Base-by-base conservation (phyloP, 2,797 vertebrate species). In the Intellagama lesueurii region DNA sequence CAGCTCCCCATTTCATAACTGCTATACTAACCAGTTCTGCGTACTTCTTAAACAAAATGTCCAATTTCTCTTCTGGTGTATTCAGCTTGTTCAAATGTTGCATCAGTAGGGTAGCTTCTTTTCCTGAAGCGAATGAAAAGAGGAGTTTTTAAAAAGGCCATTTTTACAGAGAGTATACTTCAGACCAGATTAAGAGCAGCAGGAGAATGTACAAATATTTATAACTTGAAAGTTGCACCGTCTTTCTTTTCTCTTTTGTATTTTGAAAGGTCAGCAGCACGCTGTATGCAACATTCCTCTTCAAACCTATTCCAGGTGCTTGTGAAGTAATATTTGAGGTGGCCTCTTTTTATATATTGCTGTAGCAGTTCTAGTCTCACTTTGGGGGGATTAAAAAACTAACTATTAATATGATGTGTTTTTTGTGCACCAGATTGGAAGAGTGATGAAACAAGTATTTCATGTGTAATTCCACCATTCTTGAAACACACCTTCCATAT, bases 41-140 rank as follows among this genome's bases (percentile, higher is more conserved):
- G 40, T 98, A 98, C 93, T 98, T 99, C 95, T 97, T 98, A 91
- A 98, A 95, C 92, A 99, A 93, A 44, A 97, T 94, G 22, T 98
- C 97, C 89, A 99, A 93, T 94, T 98, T 98, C 90, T 98, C 97
- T 91, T 98, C 98, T 12, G 98, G 95, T 30, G 98, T 97, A 26
- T 93, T 95, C 85, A 98, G 81, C 87, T 97, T 97, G 86, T 96
- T 98, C 95, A 99, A 94, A 90, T 95, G 98, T 96, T 98, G 97
- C 96, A 98, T 96, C 90, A 99, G 91, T n/a, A 97, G 86, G 0
- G 96, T 97, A 70, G 97, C 96, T 91, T 99, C 98, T 97, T 98
- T 99, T 66, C 99, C 99, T 99, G 95, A 93, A 92, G 87, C 68
- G 91, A 91, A 4, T 85, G 87, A 76, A 11, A 90, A 75, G 90